Evolutionary conservation across 2,113 vertebrate genomes (phyloP).

Genomic region (Probosciger aterrimus): DNA sequence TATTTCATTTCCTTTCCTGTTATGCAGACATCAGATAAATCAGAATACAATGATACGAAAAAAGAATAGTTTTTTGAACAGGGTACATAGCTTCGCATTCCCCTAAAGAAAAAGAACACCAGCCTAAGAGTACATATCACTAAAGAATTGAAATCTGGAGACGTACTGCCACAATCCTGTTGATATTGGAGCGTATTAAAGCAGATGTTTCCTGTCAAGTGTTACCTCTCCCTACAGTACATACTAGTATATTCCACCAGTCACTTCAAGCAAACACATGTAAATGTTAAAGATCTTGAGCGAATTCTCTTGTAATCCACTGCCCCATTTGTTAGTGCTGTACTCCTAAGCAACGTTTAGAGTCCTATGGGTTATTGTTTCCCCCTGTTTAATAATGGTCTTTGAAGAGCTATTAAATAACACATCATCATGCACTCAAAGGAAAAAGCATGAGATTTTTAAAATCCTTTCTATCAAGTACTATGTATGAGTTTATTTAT

Average conservation of each 20-base stretch:
- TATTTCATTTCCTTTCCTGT: background rate
- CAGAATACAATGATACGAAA: conserved; percentile 21
- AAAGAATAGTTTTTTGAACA: background rate
- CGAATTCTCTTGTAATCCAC: background rate
- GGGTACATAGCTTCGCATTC: background rate
- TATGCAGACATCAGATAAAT: background rate
- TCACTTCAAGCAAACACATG: conserved; percentile 19
- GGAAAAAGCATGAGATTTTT: background rate
- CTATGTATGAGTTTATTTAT: background rate
- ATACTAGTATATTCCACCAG: background rate
- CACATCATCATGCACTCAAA: background rate
- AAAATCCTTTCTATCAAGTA: background rate
- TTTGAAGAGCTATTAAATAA: background rate
- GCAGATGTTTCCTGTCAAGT: conserved; percentile 78
- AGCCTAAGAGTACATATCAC: background rate
- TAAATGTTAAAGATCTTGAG: background rate
- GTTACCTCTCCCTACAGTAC: conserved; percentile 28
- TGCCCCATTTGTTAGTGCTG: background rate
- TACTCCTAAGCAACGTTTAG: background rate
- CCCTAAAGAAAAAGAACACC: background rate
- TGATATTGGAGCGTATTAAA: conserved; percentile 69
- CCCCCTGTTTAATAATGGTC: background rate
- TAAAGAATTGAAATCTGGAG: conserved; percentile 11
- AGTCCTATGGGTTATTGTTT: background rate
- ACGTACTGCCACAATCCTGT: conserved; percentile 37